Evolutionary conservation across 2,888 invertebrate genomes (phyloP), one percentile per base, ranked within the genome.

Genomic region (Adineta ricciae): DNA sequence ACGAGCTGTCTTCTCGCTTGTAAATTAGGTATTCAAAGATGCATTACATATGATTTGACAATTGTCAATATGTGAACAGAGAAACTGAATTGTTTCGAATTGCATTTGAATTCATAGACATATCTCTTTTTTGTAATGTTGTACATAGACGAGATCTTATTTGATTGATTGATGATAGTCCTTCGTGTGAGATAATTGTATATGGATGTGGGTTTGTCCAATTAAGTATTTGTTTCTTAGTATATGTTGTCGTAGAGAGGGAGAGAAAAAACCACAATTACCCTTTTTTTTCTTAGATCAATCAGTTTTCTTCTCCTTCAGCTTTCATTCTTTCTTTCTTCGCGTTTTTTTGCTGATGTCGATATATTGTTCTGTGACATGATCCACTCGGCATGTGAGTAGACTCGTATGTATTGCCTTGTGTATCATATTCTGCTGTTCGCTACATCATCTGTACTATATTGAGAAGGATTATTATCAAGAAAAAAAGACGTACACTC

Each of bases 141-240:
- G 46, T 54, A 54, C n/a, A n/a, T 54, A n/a, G 9, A 27, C 16
- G 19, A 14, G 19, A 64, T 64, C 32, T 64, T 64, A 27, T 32
- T 64, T 64, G 64, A 64, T 64, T 64, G 64, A 64, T 64, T 32
- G 64, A 64, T 64, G 64, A 64, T 64, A 64, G 64, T 64, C 64
- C 64, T 64, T 64, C 64, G 64, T 19, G 14, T 64, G 32, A 32
- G 32, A 64, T 64, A 32, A 64, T 64, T 64, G 64, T 64, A 64
- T 64, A 64, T 64, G 32, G 32, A 64, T 64, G 64, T 64, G 64
- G 32, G 64, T 7, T 32, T 27, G 19, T 36, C 64, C 64, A 64
- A 64, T 64, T 64, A 64, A 27, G 32, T 64, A 27, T 64, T 32
- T 64, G 32, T 50, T 50, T 64, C 64, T 64, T 64, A 32, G 46